A percentile compares a stretch with the other conserved stretches of the same genome.
These are phyloP conservation scores for Epinotia demarniana DNA, from an alignment of 2,888 invertebrate species.

Conservation along the genomic window DNA sequence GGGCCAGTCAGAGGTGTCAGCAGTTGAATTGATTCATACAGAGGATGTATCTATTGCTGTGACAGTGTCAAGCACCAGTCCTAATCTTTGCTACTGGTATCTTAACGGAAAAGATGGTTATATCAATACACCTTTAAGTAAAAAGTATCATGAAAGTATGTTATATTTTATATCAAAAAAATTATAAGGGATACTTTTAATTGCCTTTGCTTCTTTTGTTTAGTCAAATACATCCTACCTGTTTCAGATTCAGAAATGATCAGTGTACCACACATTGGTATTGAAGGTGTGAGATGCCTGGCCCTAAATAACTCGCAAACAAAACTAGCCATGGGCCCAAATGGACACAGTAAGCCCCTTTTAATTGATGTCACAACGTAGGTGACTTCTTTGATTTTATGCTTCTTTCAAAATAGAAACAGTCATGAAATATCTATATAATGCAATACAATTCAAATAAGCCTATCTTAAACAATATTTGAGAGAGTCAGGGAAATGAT, in stretches of 20 bases:
- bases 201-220: not conserved
- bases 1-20: slow-evolving; percentile 70
- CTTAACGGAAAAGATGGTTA: slow-evolving; percentile 45
- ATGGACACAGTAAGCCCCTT: slow-evolving; percentile 70
- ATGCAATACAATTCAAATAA: not conserved
- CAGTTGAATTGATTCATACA: slow-evolving; percentile 65
- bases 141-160: slow-evolving; percentile 34
- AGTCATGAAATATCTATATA: not conserved
- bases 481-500: not conserved
- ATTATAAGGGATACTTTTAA: not conserved
- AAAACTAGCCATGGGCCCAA: slow-evolving; percentile 70
- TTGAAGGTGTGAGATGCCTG: slow-evolving; percentile 66
- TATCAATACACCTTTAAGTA: slow-evolving; percentile 36
- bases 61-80: slow-evolving; percentile 62
- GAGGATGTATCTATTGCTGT: slow-evolving; percentile 53
- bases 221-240: slow-evolving; percentile 26
- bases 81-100: slow-evolving; percentile 59
- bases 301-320: slow-evolving; percentile 56
- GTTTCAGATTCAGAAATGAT: slow-evolving; percentile 57
- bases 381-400: slow-evolving; percentile 51
- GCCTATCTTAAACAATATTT: too few relatives aligned
- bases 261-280: slow-evolving; percentile 53
- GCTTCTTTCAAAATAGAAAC: not conserved
- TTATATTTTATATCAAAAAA: not conserved
- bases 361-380: slow-evolving; percentile 72